Base-by-base conservation (phyloP, 2,797 vertebrate genomes). In the Neosilurus mollespiculum region DNA sequence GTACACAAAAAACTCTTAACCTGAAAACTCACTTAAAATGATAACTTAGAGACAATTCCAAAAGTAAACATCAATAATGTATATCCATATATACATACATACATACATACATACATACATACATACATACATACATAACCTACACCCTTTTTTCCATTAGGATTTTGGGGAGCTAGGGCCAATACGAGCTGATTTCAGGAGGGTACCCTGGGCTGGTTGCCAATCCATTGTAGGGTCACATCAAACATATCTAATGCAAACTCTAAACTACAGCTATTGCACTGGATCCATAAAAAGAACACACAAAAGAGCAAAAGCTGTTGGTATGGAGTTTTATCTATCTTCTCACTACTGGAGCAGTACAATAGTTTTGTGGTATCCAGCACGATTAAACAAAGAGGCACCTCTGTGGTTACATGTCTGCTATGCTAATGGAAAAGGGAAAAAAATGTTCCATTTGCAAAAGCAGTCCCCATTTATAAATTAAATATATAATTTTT, bases 311-410 rank as follows among this genome's bases (percentile, higher is more conserved):
- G 26, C 9, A 64, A 24, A 26, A 65, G 3, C 12, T 49, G 34
- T 18, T 78, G 3, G 4, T 64, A 11, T 51, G 76, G 11, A 51
- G 15, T 53, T 78, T 64, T 64, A 24, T 78, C 20, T 26, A 30
- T 20, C 14, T 64, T 78, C 15, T 10, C 59, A 11, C 0, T 20
- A 16, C 61, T 26, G 43, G 43, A 51, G n/a, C 61, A 49, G 7
- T 78, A 9, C n/a, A 65, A 65, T 61, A 64, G 77, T 65, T 78
- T 78, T 53, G 61, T 65, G 76, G 43, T 49, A 26, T 78, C 34
- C n/a, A 62, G 34, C 14, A 64, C 3, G 1, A 62, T 62, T 59
- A 78, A 59, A 37, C 22, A 78, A 62, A 62, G 75, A 24, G 20
- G 26, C 59, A 78, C 76, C 76, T 26, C 59, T 64, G 59, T 64